A percentile compares a stretch with the other conserved stretches of the same genome.
These are phyloP conservation scores for Otolemur crassicaudatus DNA, from an alignment of 2,797 vertebrate species.

Conservation along the genomic window DNA sequence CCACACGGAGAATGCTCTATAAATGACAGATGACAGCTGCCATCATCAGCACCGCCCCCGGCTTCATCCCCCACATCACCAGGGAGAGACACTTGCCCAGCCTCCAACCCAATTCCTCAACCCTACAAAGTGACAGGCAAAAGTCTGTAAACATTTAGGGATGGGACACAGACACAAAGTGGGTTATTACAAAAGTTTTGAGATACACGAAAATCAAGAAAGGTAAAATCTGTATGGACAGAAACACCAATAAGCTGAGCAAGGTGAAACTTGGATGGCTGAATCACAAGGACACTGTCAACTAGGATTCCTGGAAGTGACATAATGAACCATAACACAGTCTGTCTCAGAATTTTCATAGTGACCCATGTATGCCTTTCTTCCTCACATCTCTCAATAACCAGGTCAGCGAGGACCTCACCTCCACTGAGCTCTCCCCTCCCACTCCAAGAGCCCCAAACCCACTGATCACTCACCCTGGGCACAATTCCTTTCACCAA, in stretches of 20 bases:
- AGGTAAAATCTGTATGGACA: too few relatives aligned
- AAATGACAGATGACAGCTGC: background rate
- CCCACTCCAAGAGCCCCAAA: background rate
- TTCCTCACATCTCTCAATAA: background rate
- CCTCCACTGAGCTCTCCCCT: background rate
- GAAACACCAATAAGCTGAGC: too few relatives aligned
- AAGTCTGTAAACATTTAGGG: background rate
- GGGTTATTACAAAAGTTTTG: too few relatives aligned
- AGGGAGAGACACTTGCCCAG: background rate
- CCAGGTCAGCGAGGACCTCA: background rate
- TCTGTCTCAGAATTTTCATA: too few relatives aligned
- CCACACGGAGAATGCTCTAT: accelerated
- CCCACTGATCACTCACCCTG: slow-evolving; percentile 88
- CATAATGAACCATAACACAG: too few relatives aligned
- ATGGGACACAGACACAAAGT: background rate
- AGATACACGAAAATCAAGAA: too few relatives aligned
- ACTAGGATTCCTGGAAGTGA: too few relatives aligned
- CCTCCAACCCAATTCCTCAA: too few relatives aligned
- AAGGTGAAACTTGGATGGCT: too few relatives aligned
- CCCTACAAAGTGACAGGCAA: background rate
- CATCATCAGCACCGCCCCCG: background rate
- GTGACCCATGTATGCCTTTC: background rate
- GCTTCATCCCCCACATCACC: background rate
- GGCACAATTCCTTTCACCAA: slow-evolving; percentile 94
- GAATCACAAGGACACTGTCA: too few relatives aligned